These are phyloP conservation scores for Sebastolobus altivelis DNA, from an alignment of 2,797 vertebrate species.

Conservation along the genomic window DNA sequence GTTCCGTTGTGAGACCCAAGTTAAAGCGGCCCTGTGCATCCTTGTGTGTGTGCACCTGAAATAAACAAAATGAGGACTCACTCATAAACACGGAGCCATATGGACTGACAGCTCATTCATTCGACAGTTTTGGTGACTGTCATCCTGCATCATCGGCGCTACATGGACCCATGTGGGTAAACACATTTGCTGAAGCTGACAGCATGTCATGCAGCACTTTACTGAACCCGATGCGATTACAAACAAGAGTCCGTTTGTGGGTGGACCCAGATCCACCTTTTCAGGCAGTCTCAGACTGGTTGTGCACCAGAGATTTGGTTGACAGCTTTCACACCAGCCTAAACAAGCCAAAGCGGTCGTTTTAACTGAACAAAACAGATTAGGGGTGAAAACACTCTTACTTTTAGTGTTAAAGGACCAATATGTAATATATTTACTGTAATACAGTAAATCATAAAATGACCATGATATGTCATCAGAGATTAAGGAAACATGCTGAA, in stretches of 20 bases:
- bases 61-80: neutral
- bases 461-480: too few species aligned
- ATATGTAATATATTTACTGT: too few species aligned
- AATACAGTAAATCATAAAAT: too few species aligned
- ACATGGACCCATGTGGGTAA: neutral
- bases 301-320: neutral
- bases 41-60: neutral
- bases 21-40: neutral
- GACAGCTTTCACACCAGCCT: neutral
- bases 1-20: conserved; percentile 13
- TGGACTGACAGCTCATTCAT: neutral
- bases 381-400: neutral
- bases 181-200: neutral
- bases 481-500: too few species aligned
- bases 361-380: neutral
- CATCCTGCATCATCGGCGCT: neutral
- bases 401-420: neutral
- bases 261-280: neutral
- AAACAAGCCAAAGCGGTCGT: neutral
- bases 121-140: conserved; percentile 4
- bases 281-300: neutral
- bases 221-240: neutral
- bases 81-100: neutral
- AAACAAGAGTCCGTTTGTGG: neutral
- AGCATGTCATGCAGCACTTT: neutral